Base-by-base conservation (phyloP, 1,140 invertebrate genomes). In the Temnothorax curvispinosus region DNA sequence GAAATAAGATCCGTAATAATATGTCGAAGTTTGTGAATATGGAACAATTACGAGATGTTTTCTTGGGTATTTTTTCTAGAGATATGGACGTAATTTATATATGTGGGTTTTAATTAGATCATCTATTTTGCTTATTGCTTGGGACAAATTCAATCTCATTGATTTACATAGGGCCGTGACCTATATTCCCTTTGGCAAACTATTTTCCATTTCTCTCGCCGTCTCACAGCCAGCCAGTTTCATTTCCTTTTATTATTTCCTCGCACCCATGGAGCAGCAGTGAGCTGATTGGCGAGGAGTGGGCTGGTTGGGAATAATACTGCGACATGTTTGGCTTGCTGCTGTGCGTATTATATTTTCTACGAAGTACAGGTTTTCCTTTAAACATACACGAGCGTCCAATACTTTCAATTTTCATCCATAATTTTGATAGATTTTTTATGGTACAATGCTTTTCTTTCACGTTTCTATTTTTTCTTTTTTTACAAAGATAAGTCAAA, bases 51-150 rank as follows among this genome's bases (percentile, higher is more conserved):
- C 3, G 6, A 32, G 7, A 27, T 50, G 1, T 4, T 78, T 38
- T 52, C 38, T 44, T 60, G n/a, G 18, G 3, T 21, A 27, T 82
- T 54, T 44, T 27, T 67, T 71, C 21, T 60, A 60, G 11, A 60
- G 8, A 11, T 11, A 3, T 13, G 4, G 3, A 60, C 21, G 9
- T 11, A 27, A 11, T 27, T 27, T 8, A 60, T 56, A 41, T 27
- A 7, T 54, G 3, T 8, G 13, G 3, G 38, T 52, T 89, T 89
- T 76, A 88, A 88, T 89, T 89, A 86, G 76, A 82, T n/a, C 56
- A 67, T 44, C 47, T 72, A 41, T 76, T 69, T 72, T 21, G 56
- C 32, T 44, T 58, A 54, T 67, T 52, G 27, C 32, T 67, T 38
- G 3, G 56, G 38, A 86, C 69, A 76, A 82, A 89, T 86, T 82